Evolutionary conservation across 2,797 vertebrate species (phyloP), one percentile per base, ranked within the genome.

Genomic region (Alauda arvensis): DNA sequence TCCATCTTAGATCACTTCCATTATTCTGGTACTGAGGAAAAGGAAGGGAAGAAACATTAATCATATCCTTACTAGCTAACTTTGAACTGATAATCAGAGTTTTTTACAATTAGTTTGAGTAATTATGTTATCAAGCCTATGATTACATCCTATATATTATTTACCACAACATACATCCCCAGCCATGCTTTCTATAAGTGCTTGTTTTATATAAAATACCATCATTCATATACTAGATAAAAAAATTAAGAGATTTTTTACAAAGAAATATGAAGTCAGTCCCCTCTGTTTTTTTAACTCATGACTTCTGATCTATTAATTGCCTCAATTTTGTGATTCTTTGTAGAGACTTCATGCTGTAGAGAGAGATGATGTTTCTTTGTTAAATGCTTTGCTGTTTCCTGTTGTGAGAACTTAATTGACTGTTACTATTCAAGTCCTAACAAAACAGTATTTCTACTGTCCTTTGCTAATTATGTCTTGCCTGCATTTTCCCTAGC

Each of bases 361-460:
- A 93, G 78, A 93, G 63, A 91, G 63, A 92, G 70, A 94, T 77
- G 71, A 92, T 87, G 78, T 92, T 92, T 85, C 67, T 93, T 93
- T 95, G 80, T 93, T 91, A 95, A 94, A 82, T 83, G 77, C 70
- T 91, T 90, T 95, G 78, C 80, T 92, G 91, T 92, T 95, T 95
- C 92, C 93, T 42, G 39, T 95, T 95, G 81, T 91, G 85, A 96
- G 82, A 94, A 96, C 94, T 95, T 93, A 96, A 96, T 83, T 93
- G 92, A 94, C 91, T 94, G 89, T 94, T 95, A 91, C 90, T 91
- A 88, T 92, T 89, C 62, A 92, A 87, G 83, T 89, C 89, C 92
- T 88, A 93, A 93, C 80, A 95, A 95, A 82, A 96, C 42, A 93
- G 74, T 57, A 94, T 92, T 94, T 94, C 90, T 94, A 88, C 84